Evolutionary conservation across 2,797 vertebrate species (phyloP).

Genomic region (Harpagifer antarcticus): DNA sequence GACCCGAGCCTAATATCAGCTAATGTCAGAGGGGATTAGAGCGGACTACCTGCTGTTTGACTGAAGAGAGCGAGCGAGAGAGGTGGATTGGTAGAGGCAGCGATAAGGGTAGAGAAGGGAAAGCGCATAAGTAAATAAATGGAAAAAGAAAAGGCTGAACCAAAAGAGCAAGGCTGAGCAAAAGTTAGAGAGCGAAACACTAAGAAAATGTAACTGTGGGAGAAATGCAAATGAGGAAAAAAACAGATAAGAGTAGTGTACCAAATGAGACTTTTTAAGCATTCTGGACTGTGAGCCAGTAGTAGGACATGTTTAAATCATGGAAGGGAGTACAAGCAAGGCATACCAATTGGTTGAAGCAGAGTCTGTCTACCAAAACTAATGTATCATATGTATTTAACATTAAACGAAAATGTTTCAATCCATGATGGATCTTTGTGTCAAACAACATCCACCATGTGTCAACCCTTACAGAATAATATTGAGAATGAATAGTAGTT

Average conservation of each 20-base stretch:
- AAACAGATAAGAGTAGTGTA: constrained; percentile 25
- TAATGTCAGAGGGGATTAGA: constrained; percentile 74
- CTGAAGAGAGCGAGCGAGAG: constrained; percentile 23
- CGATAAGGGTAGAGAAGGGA: constrained; percentile 47
- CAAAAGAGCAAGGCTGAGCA: constrained; percentile 51
- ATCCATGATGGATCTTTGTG: background rate
- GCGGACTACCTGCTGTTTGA: constrained; percentile 69
- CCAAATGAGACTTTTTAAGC: constrained; percentile 35
- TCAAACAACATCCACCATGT: background rate
- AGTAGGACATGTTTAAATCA: constrained; percentile 8
- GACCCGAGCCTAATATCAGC: constrained; percentile 71
- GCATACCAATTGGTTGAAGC: background rate
- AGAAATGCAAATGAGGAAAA: constrained; percentile 47
- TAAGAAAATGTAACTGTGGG: constrained; percentile 35
- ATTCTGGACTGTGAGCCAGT: constrained; percentile 23
- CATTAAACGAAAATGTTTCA: background rate
- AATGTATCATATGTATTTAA: background rate
- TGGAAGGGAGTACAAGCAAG: background rate
- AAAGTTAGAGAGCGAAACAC: constrained; percentile 43
- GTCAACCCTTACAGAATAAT: background rate
- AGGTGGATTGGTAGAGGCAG: constrained; percentile 31
- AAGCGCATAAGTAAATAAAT: constrained; percentile 59
- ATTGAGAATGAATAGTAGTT: background rate
- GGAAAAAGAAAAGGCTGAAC: constrained; percentile 57
- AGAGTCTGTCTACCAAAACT: background rate